These are phyloP conservation scores for Drosophila elegans DNA, from an alignment of 1,140 invertebrate species.

Conservation along the genomic window DNA sequence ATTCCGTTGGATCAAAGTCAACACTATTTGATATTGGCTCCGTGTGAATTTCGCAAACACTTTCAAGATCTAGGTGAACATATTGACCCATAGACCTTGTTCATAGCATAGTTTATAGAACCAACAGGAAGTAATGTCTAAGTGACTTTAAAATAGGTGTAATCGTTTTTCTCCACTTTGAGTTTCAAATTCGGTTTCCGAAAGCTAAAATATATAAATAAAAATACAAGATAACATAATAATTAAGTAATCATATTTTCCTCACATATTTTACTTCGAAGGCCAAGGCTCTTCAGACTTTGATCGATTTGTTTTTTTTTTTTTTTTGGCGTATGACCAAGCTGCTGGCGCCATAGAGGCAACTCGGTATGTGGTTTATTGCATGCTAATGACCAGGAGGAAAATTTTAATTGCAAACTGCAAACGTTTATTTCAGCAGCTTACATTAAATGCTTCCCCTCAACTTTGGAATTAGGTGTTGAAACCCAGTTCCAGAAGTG, in stretches of 20 bases:
- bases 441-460: neutral
- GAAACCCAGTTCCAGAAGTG: conserved; percentile 37
- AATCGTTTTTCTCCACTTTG: neutral
- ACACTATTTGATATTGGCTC: conserved; percentile 40
- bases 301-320: conserved; percentile 1
- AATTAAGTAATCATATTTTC: conserved; percentile 1
- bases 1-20: conserved; percentile 20
- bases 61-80: conserved; percentile 35
- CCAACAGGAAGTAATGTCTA: neutral
- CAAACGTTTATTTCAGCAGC: conserved; percentile 9
- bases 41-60: conserved; percentile 31
- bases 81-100: conserved; percentile 38
- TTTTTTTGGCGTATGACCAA: conserved; percentile 23
- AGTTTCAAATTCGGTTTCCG: neutral
- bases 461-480: conserved; percentile 12
- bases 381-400: conserved; percentile 31
- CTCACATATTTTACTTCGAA: conserved; percentile 9
- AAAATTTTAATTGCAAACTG: conserved; percentile 28
- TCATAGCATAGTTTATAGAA: neutral
- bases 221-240: neutral
- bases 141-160: too few species aligned
- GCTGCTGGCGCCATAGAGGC: conserved; percentile 27
- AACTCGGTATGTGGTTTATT: conserved; percentile 14
- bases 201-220: neutral
- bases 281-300: conserved; percentile 28